phyloP scores from a whole-genome alignment of 2,888 invertebrate species.

The Sesia bembeciformis region DNA sequence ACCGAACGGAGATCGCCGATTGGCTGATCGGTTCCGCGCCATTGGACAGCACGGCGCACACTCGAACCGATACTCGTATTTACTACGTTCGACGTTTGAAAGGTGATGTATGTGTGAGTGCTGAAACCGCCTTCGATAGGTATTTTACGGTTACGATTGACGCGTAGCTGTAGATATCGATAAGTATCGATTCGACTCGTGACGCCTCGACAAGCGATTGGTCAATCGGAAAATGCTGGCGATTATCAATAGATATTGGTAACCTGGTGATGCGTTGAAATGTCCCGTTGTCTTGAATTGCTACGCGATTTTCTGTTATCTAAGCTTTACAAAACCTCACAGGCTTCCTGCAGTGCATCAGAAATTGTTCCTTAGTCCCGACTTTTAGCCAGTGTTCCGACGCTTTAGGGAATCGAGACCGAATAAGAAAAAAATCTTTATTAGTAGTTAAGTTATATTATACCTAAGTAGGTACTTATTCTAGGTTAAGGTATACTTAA shows the following conservation, averaged over 20 bases:
- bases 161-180: conserved; percentile 20
- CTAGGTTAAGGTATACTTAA: too few relatives aligned
- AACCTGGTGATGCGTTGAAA: too few relatives aligned
- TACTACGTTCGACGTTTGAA: conserved; percentile 46
- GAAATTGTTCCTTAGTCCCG: too few relatives aligned
- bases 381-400: too few relatives aligned
- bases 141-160: conserved; percentile 38
- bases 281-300: too few relatives aligned
- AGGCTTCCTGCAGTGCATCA: too few relatives aligned
- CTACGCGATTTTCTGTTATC: too few relatives aligned
- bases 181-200: conserved; percentile 21
- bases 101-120: conserved; percentile 24
- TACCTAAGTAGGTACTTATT: too few relatives aligned
- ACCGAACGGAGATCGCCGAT: conserved; percentile 41
- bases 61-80: conserved; percentile 69
- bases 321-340: too few relatives aligned
- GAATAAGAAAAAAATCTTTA: too few relatives aligned
- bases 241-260: background rate
- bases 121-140: conserved; percentile 52
- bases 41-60: conserved; percentile 72
- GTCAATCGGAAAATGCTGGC: conserved; percentile 16
- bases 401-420: too few relatives aligned
- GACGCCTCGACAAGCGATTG: conserved; percentile 21
- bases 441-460: too few relatives aligned
- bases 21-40: conserved; percentile 76